Evolutionary conservation across 2,888 invertebrate genomes (phyloP), one percentile per base, ranked within the genome.

Genomic region (Lithophane ornitopus): DNA sequence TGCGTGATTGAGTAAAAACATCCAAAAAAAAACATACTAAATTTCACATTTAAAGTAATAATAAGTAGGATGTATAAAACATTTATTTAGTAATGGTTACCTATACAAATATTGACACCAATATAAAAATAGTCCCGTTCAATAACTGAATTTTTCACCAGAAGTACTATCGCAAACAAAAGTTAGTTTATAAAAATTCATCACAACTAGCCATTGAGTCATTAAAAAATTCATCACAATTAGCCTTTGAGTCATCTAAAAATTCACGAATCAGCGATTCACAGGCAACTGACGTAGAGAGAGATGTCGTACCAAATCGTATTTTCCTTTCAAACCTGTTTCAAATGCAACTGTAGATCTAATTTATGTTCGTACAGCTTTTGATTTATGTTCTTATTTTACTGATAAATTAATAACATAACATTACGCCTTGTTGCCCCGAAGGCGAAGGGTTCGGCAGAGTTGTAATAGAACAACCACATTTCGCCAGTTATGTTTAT

Each of bases 251-350:
- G 65, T 56, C 63, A 58, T 81, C 84, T 68, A 81, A 84, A 87
- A 87, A 87, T 84, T 82, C 81, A 82, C 82, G 81, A 78, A 81
- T 85, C 82, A 67, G 52, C 82, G 81, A 83, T 86, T 84, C 83
- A 78, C 76, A 82, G 71, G 78, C 71, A 70, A 85, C 79, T 82
- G 84, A 84, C 79, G 82, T 61, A 78, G 28, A 82, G 87, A 89
- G 82, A 86, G 81, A 90, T 79, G 80, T 84, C 74, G 75, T 63
- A 70, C 63, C 52, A 69, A 84, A 87, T 84, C 80, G 78, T 80
- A 87, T 83, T 83, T 80, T 79, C 74, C 12, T 72, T 77, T 68
- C 28, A 66, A 54, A 71, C 41, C 68, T 59, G 61, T 70, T 74
- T 72, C 70, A 58, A 52, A 65, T 70, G 34, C 62, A 39, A 56